Base-by-base conservation (phyloP, 2,888 invertebrate genomes). In the Sepioteuthis lessoniana region DNA sequence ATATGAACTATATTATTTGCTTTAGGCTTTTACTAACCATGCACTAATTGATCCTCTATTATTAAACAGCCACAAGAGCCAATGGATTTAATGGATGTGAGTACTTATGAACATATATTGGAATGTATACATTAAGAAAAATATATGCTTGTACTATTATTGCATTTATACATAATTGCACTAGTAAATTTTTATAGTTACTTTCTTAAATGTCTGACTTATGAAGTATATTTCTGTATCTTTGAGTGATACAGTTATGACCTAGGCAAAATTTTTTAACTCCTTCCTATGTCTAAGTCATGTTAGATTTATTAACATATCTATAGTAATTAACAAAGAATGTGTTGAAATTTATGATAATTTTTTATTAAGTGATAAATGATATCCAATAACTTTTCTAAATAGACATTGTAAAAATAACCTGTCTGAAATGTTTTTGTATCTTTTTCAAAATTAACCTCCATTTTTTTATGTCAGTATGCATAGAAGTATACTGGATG, bases 61-160 rank as follows among this genome's bases (percentile, higher is more conserved):
- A 92, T 42, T 92, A 37, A 92, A 92, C 42, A 47, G 47, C 47
- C 92, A 92, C 47, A 31, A 92, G 42, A 92, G 16, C 16, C 31
- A 92, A 42, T 92, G 46, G 92, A 92, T 92, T 31, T 92, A 13
- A 38, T 38, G 37, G 31, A 92, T 92, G 92, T 76, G n/a, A 76
- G 76, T 76, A 76, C 76, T n/a, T n/a, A 76, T 76, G 4, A 76
- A 76, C 13, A 76, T n/a, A 21, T 76, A 76, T 76, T 76, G 35
- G 76, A 76, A 76, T 76, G 25, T 3, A 76, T 35, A 21, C n/a
- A n/a, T n/a, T 35, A n/a, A 35, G n/a, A 31, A 35, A 76, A 76
- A 35, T 76, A n/a, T 76, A 35, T n/a, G 13, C 76, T 76, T 76
- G 76, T 76, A 76, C 13, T 76, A 4, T 16, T 76, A 76, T n/a